phyloP scores from a whole-genome alignment of 1,140 invertebrate species.

The Atopsyche davidsoni region DNA sequence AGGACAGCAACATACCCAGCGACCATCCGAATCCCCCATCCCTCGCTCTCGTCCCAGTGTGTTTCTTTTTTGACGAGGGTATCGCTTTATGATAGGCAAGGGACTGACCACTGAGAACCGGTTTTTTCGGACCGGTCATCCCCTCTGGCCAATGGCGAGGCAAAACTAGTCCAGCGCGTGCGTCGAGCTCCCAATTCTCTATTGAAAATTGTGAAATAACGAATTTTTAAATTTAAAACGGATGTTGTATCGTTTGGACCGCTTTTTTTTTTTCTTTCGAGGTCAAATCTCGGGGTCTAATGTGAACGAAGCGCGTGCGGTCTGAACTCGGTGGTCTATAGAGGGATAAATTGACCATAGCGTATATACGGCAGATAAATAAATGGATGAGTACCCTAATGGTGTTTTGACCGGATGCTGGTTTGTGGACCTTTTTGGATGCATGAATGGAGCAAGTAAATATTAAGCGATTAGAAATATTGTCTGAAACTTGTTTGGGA shows the following conservation, averaged over 20 bases:
- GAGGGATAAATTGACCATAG: conserved; percentile 13
- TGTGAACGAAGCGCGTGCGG: conserved; percentile 16
- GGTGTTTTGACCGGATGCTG: conserved; percentile 23
- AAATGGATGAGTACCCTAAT: conserved; percentile 1
- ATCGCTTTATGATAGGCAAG: conserved; percentile 21
- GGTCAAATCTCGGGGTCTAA: conserved; percentile 19
- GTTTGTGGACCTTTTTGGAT: conserved; percentile 20
- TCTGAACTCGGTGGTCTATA: conserved; percentile 22
- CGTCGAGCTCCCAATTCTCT: conserved; percentile 7
- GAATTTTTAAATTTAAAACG: background rate
- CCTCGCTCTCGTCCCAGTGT: conserved; percentile 2
- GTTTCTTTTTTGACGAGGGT: conserved; percentile 26
- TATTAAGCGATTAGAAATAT: conserved; percentile 18
- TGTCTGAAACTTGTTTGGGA: conserved; percentile 16
- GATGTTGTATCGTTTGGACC: conserved; percentile 14
- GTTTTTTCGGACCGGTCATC: conserved; percentile 21
- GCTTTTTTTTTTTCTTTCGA: conserved; percentile 18
- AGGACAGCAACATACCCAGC: conserved; percentile 1
- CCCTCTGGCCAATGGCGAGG: conserved; percentile 23
- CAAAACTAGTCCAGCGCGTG: conserved; percentile 19
- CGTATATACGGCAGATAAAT: conserved; percentile 21
- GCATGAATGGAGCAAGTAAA: background rate
- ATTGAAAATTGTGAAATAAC: conserved; percentile 4
- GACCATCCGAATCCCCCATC: background rate
- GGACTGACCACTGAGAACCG: conserved; percentile 25